Percentiles rank a stretch among this genome's conserved stretches.
Evolutionary conservation across 1,140 invertebrate species (phyloP).

Genomic region (Saxidomus purpurata): DNA sequence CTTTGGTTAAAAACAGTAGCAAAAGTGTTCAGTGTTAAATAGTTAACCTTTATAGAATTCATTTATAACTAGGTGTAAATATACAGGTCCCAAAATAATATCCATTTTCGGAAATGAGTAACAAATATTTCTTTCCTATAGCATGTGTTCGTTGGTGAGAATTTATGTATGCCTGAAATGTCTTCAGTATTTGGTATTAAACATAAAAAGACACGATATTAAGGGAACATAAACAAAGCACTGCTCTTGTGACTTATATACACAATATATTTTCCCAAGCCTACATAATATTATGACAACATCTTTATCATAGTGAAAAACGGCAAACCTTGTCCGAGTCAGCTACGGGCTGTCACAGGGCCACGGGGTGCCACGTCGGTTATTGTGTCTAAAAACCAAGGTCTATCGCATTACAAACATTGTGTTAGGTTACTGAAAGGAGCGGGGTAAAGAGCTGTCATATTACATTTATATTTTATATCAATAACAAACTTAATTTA

Average conservation of each 20-base stretch:
- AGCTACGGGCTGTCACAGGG: background rate
- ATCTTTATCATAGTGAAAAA: background rate
- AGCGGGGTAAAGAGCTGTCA: background rate
- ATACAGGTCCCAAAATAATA: too few relatives aligned
- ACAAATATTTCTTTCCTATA: too few relatives aligned
- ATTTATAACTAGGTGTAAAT: too few relatives aligned
- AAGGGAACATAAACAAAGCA: background rate
- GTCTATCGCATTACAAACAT: conserved; percentile 18
- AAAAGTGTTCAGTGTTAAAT: too few relatives aligned
- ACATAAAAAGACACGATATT: too few relatives aligned
- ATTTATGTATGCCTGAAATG: too few relatives aligned
- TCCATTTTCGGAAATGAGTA: too few relatives aligned
- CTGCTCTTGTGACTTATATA: background rate
- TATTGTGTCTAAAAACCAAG: conserved; percentile 2
- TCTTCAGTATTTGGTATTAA: too few relatives aligned
- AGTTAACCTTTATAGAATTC: too few relatives aligned
- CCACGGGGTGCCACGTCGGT: background rate
- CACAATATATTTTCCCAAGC: background rate
- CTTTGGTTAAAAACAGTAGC: too few relatives aligned
- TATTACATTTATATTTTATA: conserved; percentile 20
- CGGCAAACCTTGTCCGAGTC: background rate
- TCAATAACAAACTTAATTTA: conserved; percentile 25
- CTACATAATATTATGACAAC: background rate
- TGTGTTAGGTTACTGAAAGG: background rate
- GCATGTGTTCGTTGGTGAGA: too few relatives aligned